A percentile compares a stretch with the other conserved stretches of the same genome.
These are phyloP conservation scores for Periparus ater DNA, from an alignment of 2,797 vertebrate species.

Conservation along the genomic window DNA sequence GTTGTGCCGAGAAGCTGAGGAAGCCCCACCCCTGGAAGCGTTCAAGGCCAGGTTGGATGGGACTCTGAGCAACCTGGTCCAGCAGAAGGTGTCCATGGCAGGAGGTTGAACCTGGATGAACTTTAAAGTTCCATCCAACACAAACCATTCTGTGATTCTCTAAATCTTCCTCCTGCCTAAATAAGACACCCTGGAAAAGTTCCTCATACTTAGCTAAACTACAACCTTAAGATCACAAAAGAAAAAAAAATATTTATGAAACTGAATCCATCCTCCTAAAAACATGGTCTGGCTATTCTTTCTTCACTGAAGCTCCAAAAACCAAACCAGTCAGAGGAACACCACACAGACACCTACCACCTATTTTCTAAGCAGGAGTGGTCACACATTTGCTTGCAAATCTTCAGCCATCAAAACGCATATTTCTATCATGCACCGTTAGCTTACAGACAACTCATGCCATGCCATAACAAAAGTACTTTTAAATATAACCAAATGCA, in stretches of 20 bases:
- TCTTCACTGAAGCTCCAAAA: not conserved
- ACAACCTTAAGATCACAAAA: not conserved
- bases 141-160: not conserved
- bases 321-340: rapidly evolving
- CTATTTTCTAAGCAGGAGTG: rapidly evolving
- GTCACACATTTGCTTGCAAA: no score
- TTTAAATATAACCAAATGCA: rapidly evolving
- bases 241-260: not conserved
- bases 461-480: rapidly evolving
- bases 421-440: rapidly evolving
- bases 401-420: not conserved
- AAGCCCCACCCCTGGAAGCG: not conserved
- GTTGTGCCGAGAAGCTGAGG: rapidly evolving
- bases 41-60: rapidly evolving
- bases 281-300: rapidly evolving
- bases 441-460: rapidly evolving
- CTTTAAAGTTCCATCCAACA: not conserved
- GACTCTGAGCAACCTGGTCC: not conserved
- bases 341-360: rapidly evolving
- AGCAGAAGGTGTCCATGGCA: rapidly evolving
- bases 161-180: not conserved
- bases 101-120: rapidly evolving
- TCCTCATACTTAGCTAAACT: not conserved
- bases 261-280: not conserved
- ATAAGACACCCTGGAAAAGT: not conserved